Base-by-base conservation (phyloP, 2,113 vertebrate genomes). In the Athene noctua region DNA sequence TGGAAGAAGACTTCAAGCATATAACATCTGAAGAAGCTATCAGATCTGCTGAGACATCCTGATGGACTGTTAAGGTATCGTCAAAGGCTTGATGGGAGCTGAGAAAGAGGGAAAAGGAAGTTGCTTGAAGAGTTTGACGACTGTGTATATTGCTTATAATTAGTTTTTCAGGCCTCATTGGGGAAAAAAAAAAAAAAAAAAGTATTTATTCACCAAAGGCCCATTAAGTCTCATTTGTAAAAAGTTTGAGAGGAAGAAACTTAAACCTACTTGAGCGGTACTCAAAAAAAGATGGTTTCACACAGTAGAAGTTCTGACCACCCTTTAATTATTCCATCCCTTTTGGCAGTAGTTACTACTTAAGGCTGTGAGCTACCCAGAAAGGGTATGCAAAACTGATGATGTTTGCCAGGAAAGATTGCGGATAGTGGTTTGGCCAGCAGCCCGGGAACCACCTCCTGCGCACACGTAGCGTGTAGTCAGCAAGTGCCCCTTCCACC, bases 21-120 rank as follows among this genome's bases (percentile, higher is more conserved):
- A 72, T 95, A 94, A 58, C 63, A 96, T 97, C 95, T 94, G 92
- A 96, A 93, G 94, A 92, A 96, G 95, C 94, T 96, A 93, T 93
- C 91, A 97, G 94, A 96, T 94, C 72, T 93, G 32, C 95, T 91
- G 88, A 89, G 91, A 87, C 92, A 49, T n/a, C 96, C 81, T 94
- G 83, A 67, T 90, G 95, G 90, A 94, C 44, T 84, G 75, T 95
- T 92, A 94, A 95, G 94, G 92, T 97, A 95, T 96, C 17, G 44
- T 94, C 40, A 78, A 79, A 94, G 80, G 52, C 75, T 95, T 77
- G 54, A 59, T 84, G 79, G 80, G 47, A 95, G 10, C 57, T 18
- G 38, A 94, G 58, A 95, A 89, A 86, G 66, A 80, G 58, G 70
- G 75, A 86, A 66, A 91, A 90, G 44, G 15, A 80, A 88, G 17